phyloP scores from a whole-genome alignment of 2,797 vertebrate species.

The Kryptopterus vitreolus region DNA sequence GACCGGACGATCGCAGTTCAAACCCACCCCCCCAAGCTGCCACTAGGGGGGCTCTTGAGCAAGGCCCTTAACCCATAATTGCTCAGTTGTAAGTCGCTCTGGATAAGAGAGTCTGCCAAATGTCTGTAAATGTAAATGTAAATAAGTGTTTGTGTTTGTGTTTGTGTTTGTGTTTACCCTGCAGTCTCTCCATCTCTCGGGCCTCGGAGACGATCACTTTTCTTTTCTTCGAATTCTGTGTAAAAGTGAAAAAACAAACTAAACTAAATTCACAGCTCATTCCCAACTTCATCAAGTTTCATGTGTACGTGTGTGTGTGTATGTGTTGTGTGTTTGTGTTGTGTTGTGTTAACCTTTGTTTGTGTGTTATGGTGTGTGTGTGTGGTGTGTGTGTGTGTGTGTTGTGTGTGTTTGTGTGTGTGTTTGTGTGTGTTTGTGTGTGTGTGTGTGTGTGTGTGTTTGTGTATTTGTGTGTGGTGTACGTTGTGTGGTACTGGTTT shows the following conservation, averaged over 20 bases:
- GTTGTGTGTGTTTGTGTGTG: constrained; percentile 13
- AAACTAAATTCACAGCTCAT: not conserved
- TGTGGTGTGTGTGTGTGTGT: too few species aligned
- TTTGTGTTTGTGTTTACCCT: constrained; percentile 24
- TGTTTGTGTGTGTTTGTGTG: constrained; percentile 6
- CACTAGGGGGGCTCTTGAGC: too few species aligned
- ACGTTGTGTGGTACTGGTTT: too few species aligned
- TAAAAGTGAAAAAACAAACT: not conserved
- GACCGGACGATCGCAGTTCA: too few species aligned
- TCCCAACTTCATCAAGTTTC: not conserved
- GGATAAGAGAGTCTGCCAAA: too few species aligned
- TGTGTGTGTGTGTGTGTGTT: constrained; percentile 1
- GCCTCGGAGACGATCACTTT: constrained; percentile 35
- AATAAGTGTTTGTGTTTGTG: too few species aligned
- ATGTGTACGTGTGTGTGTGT: too few species aligned
- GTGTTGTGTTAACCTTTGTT: not conserved
- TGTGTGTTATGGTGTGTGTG: not conserved
- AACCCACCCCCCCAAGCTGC: too few species aligned
- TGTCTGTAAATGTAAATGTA: too few species aligned
- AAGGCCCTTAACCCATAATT: too few species aligned
- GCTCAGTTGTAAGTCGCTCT: too few species aligned
- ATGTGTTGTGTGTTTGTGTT: not conserved
- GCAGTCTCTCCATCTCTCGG: constrained; percentile 43
- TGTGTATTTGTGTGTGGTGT: not conserved
- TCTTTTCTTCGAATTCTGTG: constrained; percentile 49